Base-by-base conservation (phyloP, 2,113 vertebrate genomes). In the Balaenoptera acutorostrata region DNA sequence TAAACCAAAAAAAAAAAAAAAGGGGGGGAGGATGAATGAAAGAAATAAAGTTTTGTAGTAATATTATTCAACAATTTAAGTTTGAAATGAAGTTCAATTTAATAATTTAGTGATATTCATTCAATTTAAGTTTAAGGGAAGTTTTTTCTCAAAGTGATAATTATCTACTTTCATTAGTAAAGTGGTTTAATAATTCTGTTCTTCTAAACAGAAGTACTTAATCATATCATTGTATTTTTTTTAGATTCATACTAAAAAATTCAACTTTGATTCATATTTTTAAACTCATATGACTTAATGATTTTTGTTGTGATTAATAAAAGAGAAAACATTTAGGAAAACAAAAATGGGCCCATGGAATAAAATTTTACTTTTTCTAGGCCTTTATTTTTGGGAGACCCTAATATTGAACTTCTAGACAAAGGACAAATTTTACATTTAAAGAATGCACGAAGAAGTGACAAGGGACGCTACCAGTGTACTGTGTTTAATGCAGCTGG, bases 401-500 rank as follows among this genome's bases (percentile, higher is more conserved):
- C 99, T 59, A 99, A 99, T 77, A 86, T 99, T 91, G 99, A 99
- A 96, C 98, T 99, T 93, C 98, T 97, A 85, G 98, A 99, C 94
- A 98, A 94, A 95, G 99, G 99, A 88, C 99, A 99, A 98, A 93
- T 99, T 94, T 98, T 99, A 82, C 99, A 95, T 96, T 99, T 99
- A 95, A 99, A 98, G 98, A 99, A 97, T 17, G 98, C 98, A 20
- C 99, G 99, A 85, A 99, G 99, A 80, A 98, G 98, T 81, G 99
- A 99, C 97, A 99, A 99, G 98, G 99, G 99, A 0, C 99, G 97
- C 39, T 99, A 99, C 95, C 99, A 99, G 95, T 99, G 99, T 89
- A 98, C 98, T 1, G 99, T 98, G 69, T 98, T 98, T 52, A 99
- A 99, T 82, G 80, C 98, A 55, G 99, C 99, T 61, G 99, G 99